Evolutionary conservation across 2,888 invertebrate species (phyloP).

Genomic region (Myopa testacea): DNA sequence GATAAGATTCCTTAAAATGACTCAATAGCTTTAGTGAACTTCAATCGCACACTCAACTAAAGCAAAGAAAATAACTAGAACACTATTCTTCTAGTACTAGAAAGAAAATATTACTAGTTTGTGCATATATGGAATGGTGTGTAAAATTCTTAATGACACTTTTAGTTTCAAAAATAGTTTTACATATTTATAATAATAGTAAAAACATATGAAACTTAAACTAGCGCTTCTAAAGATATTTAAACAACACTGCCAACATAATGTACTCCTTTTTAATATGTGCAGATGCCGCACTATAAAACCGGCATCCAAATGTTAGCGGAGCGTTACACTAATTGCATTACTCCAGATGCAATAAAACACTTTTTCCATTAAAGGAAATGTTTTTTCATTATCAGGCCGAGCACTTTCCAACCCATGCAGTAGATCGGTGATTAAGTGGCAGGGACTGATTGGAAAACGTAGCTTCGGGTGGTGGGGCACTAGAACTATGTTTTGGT

Average conservation of each 20-base stretch:
- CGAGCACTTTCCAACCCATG: not conserved
- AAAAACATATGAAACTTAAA: too few relatives aligned
- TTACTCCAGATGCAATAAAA: not conserved
- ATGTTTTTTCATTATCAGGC: not conserved
- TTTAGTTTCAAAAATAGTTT: too few relatives aligned
- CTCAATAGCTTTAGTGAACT: not conserved
- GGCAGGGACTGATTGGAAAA: slow-evolving; percentile 26
- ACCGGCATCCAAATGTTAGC: not conserved
- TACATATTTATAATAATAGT: too few relatives aligned
- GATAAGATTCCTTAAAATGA: slow-evolving; percentile 18
- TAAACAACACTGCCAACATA: too few relatives aligned
- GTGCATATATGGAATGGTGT: too few relatives aligned
- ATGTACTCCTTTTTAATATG: too few relatives aligned
- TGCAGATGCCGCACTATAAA: not conserved
- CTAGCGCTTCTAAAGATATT: too few relatives aligned
- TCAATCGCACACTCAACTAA: too few relatives aligned
- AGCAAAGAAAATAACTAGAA: too few relatives aligned
- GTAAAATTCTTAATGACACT: too few relatives aligned
- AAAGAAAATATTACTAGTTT: too few relatives aligned
- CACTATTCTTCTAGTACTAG: too few relatives aligned
- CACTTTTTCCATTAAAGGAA: not conserved
- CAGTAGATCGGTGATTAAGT: not conserved
- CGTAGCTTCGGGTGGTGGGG: slow-evolving; percentile 4
- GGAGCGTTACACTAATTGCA: not conserved
- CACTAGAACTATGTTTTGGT: slow-evolving; percentile 17